Conservation (phyloP, 2,888 invertebrate species). For the Orthosia incerta region DNA sequence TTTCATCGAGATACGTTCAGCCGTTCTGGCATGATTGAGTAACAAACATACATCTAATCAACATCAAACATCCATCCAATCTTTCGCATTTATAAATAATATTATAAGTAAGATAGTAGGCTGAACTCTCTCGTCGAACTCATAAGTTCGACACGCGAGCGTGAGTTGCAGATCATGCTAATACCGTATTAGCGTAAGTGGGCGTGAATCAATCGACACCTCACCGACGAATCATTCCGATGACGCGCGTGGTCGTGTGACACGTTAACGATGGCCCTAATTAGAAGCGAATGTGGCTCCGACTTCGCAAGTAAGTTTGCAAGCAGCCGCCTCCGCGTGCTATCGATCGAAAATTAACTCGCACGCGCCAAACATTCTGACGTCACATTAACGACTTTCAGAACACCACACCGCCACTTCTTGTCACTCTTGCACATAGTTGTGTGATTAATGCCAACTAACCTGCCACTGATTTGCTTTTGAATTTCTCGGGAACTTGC, state of each 20-base stretch:
- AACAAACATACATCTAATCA: too few relatives aligned
- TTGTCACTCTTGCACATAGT: conserved; percentile 53
- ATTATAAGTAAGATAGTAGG: too few relatives aligned
- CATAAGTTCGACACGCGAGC: too few relatives aligned
- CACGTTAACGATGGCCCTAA: conserved; percentile 54
- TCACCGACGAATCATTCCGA: background rate
- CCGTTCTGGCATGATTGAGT: too few relatives aligned
- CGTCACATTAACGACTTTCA: conserved; percentile 54
- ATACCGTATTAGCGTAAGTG: background rate
- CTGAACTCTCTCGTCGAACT: too few relatives aligned
- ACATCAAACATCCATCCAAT: too few relatives aligned
- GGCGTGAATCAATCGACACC: conserved; percentile 13
- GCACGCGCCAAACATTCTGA: conserved; percentile 47
- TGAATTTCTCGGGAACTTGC: conserved; percentile 5
- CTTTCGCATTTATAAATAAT: too few relatives aligned
- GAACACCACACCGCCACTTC: conserved; percentile 30
- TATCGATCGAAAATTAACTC: conserved; percentile 58
- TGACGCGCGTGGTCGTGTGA: conserved; percentile 13
- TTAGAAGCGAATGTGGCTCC: conserved; percentile 64
- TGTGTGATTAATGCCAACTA: conserved; percentile 40
- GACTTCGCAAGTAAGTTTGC: conserved; percentile 50
- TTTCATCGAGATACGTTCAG: too few relatives aligned
- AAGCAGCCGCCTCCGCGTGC: conserved; percentile 30
- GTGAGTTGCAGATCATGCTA: too few relatives aligned
- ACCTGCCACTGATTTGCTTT: conserved; percentile 40